Conservation (phyloP, 2,888 invertebrate genomes). For the Strigamia crassipes region DNA sequence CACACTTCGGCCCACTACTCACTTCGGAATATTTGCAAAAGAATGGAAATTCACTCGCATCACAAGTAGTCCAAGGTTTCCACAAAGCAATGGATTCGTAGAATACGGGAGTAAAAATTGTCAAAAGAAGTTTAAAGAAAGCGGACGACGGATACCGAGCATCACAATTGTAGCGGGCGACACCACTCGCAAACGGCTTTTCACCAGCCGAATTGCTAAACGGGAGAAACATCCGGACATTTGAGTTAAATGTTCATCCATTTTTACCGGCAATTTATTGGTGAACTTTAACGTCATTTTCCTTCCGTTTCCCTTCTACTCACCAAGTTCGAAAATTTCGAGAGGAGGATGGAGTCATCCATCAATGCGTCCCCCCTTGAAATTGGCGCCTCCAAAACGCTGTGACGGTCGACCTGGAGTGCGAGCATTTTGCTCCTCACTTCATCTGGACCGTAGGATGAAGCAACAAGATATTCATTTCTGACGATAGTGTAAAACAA, state of each 20-base stretch:
- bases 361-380: neutral
- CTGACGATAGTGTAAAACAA: neutral
- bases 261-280: neutral
- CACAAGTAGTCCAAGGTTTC: no score
- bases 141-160: no score
- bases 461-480: slow-evolving; percentile 24
- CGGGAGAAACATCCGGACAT: no score
- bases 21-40: no score
- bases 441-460: slow-evolving; percentile 12
- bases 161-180: no score
- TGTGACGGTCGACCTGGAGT: slow-evolving; percentile 18
- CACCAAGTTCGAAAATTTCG: neutral
- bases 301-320: neutral
- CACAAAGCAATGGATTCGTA: no score
- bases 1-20: no score
- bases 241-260: neutral
- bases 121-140: no score
- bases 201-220: no score
- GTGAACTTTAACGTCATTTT: neutral
- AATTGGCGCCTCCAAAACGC: slow-evolving; percentile 33
- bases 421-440: slow-evolving; percentile 25
- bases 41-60: no score
- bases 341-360: slow-evolving; percentile 26
- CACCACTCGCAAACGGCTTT: no score
- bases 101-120: no score